These are phyloP conservation scores for Zaprionus gabonicus DNA, from an alignment of 1,140 invertebrate species.

Conservation along the genomic window DNA sequence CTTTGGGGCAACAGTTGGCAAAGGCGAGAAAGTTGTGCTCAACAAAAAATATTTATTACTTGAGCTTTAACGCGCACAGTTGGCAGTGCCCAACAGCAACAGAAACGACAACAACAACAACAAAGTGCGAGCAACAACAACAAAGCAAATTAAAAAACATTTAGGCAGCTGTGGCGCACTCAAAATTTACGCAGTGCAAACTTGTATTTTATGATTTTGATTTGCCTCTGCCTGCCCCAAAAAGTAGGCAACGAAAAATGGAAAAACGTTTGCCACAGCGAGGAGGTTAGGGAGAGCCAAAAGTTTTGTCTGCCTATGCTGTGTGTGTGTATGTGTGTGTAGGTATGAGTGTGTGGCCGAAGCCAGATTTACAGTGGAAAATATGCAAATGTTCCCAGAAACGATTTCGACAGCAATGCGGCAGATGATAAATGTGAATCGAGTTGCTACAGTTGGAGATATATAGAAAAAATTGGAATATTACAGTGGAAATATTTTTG, in stretches of 20 bases:
- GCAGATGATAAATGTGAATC: background rate
- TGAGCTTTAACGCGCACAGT: slow-evolving; percentile 56
- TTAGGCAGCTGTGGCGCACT: slow-evolving; percentile 73
- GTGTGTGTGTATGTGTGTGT: slow-evolving; percentile 15
- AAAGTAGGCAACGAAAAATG: slow-evolving; percentile 61
- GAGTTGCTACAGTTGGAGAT: too few species aligned
- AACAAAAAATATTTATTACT: slow-evolving; percentile 50
- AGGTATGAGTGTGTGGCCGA: background rate
- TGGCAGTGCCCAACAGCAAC: slow-evolving; percentile 26
- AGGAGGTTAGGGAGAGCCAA: background rate
- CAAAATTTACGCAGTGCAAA: slow-evolving; percentile 79
- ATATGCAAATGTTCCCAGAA: background rate
- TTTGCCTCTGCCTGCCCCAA: slow-evolving; percentile 54
- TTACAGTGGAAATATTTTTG: too few species aligned
- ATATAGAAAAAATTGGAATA: too few species aligned
- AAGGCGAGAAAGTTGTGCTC: slow-evolving; percentile 41
- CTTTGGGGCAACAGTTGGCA: slow-evolving; percentile 52
- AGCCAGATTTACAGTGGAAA: background rate
- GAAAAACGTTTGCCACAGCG: slow-evolving; percentile 15
- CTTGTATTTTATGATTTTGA: slow-evolving; percentile 82
- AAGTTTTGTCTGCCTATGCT: slow-evolving; percentile 19
- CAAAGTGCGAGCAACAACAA: slow-evolving; percentile 26
- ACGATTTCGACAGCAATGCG: background rate
- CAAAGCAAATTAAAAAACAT: slow-evolving; percentile 80
- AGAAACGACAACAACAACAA: slow-evolving; percentile 33